Evolutionary conservation across 2,113 vertebrate genomes (phyloP).

Genomic region (Antigone vipio): DNA sequence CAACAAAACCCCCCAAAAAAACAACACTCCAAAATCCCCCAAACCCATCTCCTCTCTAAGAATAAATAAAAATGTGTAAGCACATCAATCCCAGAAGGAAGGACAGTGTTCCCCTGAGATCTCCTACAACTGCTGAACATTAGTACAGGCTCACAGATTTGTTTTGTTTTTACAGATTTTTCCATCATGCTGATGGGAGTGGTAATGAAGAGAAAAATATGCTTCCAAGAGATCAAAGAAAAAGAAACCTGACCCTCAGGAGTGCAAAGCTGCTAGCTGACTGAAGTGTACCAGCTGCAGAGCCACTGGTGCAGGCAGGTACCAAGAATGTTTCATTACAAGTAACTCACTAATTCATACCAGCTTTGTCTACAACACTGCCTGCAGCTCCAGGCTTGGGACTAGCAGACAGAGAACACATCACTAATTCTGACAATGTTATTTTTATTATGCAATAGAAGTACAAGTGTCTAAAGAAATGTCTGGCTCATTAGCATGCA

Average conservation of each 20-base stretch:
- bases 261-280: neutral
- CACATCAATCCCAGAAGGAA: neutral
- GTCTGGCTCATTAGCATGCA: neutral
- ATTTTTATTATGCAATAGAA: neutral
- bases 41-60: neutral
- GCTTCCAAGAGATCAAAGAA: neutral
- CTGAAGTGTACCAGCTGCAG: accelerated
- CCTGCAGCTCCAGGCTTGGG: neutral
- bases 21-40: neutral
- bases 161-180: neutral
- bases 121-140: neutral
- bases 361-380: neutral
- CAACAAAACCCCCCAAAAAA: neutral
- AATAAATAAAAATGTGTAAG: neutral
- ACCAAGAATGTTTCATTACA: neutral
- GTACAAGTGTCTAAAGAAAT: neutral
- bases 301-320: neutral
- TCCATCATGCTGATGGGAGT: neutral
- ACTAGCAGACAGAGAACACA: neutral
- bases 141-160: neutral
- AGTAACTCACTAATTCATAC: neutral
- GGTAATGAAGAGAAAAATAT: neutral
- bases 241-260: neutral
- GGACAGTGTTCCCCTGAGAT: neutral
- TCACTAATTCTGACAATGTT: neutral